Percentiles rank a stretch among this genome's conserved stretches.
Evolutionary conservation across 2,888 invertebrate species (phyloP).

Genomic region (Biston betularia): DNA sequence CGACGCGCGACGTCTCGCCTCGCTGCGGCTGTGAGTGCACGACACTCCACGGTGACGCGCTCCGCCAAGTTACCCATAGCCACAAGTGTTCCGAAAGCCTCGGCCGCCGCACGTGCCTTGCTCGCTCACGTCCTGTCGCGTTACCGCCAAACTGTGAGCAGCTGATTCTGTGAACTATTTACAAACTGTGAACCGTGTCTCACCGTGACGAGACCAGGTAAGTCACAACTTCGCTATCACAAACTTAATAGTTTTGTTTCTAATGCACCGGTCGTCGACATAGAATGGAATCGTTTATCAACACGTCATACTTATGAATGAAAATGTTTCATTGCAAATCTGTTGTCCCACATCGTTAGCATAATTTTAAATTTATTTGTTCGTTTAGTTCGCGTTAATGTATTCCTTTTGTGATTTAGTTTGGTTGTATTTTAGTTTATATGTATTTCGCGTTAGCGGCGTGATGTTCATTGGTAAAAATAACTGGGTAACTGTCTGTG

Average conservation of each 20-base stretch:
- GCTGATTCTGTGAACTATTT: slow-evolving; percentile 18
- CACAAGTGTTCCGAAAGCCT: slow-evolving; percentile 63
- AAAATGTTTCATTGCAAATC: slow-evolving; percentile 36
- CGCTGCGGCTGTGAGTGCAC: slow-evolving; percentile 44
- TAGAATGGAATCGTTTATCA: slow-evolving; percentile 27
- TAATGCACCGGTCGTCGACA: neutral
- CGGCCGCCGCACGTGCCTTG: slow-evolving; percentile 55
- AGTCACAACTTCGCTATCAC: slow-evolving; percentile 15
- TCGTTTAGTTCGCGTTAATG: slow-evolving; percentile 25
- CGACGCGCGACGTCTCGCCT: slow-evolving; percentile 69
- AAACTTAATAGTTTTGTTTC: neutral
- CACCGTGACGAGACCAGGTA: slow-evolving; percentile 34
- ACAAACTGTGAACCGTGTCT: slow-evolving; percentile 36
- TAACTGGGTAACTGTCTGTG: slow-evolving; percentile 30
- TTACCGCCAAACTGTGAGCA: slow-evolving; percentile 45
- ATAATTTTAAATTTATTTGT: slow-evolving; percentile 37
- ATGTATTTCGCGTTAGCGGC: slow-evolving; percentile 31
- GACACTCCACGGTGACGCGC: slow-evolving; percentile 40
- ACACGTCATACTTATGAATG: slow-evolving; percentile 39
- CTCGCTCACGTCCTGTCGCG: slow-evolving; percentile 45
- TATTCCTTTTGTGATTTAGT: slow-evolving; percentile 27
- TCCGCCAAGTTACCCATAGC: slow-evolving; percentile 35
- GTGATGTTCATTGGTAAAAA: slow-evolving; percentile 41
- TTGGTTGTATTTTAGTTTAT: slow-evolving; percentile 25
- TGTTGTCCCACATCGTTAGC: slow-evolving; percentile 36